Evolutionary conservation across 2,888 invertebrate genomes (phyloP).

Genomic region (Andrena chrysosceles): DNA sequence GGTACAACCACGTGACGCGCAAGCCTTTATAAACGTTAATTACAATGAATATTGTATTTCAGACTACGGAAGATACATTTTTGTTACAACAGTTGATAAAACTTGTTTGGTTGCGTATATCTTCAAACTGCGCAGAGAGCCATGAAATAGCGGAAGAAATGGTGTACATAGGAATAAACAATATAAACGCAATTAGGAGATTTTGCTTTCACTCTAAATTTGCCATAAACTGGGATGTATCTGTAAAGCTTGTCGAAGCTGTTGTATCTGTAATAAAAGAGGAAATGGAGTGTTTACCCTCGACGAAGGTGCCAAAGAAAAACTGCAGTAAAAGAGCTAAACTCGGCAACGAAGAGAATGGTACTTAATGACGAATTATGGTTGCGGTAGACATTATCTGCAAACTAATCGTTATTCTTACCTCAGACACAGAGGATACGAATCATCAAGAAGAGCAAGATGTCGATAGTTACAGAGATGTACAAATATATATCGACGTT

Average conservation of each 20-base stretch:
- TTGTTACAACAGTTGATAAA: slow-evolving; percentile 55
- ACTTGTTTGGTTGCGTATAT: slow-evolving; percentile 61
- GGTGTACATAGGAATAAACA: slow-evolving; percentile 55
- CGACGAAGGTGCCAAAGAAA: background rate
- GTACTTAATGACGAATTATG: slow-evolving; percentile 35
- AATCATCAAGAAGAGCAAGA: slow-evolving; percentile 7
- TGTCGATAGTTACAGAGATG: slow-evolving; percentile 19
- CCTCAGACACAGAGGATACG: background rate
- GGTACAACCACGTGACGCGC: slow-evolving; percentile 34
- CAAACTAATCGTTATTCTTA: background rate
- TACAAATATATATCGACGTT: slow-evolving; percentile 61
- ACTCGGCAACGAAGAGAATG: slow-evolving; percentile 3
- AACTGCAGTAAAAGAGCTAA: slow-evolving; percentile 22
- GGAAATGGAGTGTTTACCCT: slow-evolving; percentile 30
- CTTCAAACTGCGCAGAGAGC: slow-evolving; percentile 21
- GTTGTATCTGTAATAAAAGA: slow-evolving; percentile 49
- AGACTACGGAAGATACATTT: slow-evolving; percentile 56
- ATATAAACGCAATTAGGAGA: slow-evolving; percentile 63
- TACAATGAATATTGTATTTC: slow-evolving; percentile 17
- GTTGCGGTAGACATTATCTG: background rate
- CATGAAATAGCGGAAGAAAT: slow-evolving; percentile 50
- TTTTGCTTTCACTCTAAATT: slow-evolving; percentile 61
- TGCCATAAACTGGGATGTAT: slow-evolving; percentile 50
- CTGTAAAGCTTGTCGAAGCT: slow-evolving; percentile 49
- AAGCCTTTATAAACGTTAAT: background rate